phyloP scores from a whole-genome alignment of 2,797 vertebrate genomes.

The Poecilia picta region DNA sequence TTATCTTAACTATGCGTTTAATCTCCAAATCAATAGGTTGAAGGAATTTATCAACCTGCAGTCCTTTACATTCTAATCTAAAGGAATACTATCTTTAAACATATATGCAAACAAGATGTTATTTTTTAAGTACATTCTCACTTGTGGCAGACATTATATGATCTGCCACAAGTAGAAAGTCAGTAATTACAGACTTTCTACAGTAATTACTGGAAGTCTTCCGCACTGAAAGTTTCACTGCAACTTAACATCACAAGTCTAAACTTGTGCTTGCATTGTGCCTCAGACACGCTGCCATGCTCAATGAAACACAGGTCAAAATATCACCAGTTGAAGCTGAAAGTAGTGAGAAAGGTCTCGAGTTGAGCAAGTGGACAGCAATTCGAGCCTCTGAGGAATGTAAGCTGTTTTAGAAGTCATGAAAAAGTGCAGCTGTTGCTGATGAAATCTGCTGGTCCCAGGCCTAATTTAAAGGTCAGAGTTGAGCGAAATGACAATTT shows the following conservation, averaged over 20 bases:
- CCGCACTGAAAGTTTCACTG: slow-evolving; percentile 28
- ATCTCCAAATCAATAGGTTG: neutral
- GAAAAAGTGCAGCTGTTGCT: slow-evolving; percentile 74
- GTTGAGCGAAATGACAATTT: slow-evolving; percentile 74
- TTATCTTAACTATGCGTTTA: neutral
- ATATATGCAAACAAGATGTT: neutral
- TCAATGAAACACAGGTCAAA: slow-evolving; percentile 74
- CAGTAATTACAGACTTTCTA: slow-evolving; percentile 26
- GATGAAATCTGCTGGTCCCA: slow-evolving; percentile 78
- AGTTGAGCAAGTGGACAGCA: slow-evolving; percentile 70
- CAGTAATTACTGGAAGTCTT: slow-evolving; percentile 48
- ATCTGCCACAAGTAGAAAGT: too few relatives aligned
- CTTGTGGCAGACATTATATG: too few relatives aligned
- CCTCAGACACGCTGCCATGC: slow-evolving; percentile 59
- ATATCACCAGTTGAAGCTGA: slow-evolving; percentile 66
- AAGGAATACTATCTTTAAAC: slow-evolving; percentile 40
- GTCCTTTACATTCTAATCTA: neutral
- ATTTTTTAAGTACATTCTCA: slow-evolving; percentile 20
- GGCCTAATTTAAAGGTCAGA: slow-evolving; percentile 74
- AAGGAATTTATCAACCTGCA: neutral
- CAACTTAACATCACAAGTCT: slow-evolving; percentile 51
- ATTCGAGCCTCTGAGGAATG: slow-evolving; percentile 66
- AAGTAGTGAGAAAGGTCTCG: slow-evolving; percentile 62
- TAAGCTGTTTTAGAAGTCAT: slow-evolving; percentile 67
- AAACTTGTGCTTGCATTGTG: slow-evolving; percentile 35